Percentiles rank a stretch among this genome's conserved stretches.
phyloP scores from a whole-genome alignment of 2,797 vertebrate genomes.

The Hemitrygon akajei region DNA sequence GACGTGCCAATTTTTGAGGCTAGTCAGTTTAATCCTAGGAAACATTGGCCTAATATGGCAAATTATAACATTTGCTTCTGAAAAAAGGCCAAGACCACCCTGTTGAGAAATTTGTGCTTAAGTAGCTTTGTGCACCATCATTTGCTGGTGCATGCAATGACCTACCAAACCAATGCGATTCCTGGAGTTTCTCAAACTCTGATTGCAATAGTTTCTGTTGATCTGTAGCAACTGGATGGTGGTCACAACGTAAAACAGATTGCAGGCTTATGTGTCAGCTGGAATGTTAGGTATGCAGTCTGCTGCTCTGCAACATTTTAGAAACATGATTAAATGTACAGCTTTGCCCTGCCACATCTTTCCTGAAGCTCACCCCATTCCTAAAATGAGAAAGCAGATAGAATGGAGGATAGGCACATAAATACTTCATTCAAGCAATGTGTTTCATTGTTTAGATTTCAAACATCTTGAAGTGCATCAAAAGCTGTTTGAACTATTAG shows the following conservation, averaged over 20 bases:
- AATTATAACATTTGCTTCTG: no score
- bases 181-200: not conserved
- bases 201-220: not conserved
- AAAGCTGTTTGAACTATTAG: not conserved
- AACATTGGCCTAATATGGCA: no score
- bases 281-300: slow-evolving; percentile 21
- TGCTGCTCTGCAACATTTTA: not conserved
- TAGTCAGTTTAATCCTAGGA: no score
- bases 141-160: not conserved
- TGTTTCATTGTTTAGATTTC: not conserved
- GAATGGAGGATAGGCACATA: not conserved
- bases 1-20: no score
- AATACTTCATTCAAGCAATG: not conserved
- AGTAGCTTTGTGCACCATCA: not conserved
- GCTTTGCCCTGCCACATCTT: not conserved
- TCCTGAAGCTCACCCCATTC: not conserved
- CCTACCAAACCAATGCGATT: not conserved
- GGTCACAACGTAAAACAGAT: not conserved
- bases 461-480: not conserved
- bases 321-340: not conserved
- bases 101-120: not conserved
- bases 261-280: not conserved
- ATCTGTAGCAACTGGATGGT: not conserved
- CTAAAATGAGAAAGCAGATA: not conserved
- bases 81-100: no score